Conservation (phyloP, 2,113 vertebrate species). For the Platanista minor region DNA sequence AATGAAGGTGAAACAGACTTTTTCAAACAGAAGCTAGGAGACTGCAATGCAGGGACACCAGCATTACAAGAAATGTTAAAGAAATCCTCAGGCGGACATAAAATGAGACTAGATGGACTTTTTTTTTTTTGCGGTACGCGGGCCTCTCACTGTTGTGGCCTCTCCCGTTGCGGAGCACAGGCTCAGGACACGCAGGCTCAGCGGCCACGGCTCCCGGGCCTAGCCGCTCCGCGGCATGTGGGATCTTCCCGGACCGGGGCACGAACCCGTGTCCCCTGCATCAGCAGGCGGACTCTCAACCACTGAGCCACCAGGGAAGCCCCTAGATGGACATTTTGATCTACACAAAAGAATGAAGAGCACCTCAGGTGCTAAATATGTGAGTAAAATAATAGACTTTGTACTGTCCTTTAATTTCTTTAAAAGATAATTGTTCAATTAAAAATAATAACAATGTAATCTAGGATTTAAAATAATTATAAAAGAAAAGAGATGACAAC, state of each 20-base stretch:
- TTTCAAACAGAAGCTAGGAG: neutral
- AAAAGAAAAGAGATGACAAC: accelerated
- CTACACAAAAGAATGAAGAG: neutral
- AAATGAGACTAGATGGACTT: neutral
- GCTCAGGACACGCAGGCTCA: no score
- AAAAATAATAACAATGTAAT: neutral
- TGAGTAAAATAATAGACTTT: neutral
- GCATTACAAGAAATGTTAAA: neutral
- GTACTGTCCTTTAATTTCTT: neutral
- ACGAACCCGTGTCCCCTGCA: no score
- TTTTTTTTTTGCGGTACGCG: no score
- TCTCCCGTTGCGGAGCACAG: no score
- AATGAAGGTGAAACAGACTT: neutral
- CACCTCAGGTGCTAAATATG: accelerated
- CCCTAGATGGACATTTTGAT: no score
- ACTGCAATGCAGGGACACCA: accelerated
- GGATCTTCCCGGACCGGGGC: no score
- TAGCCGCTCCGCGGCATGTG: no score
- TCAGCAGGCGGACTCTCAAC: no score
- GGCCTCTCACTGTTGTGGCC: no score
- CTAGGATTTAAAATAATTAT: neutral
- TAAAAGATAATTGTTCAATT: neutral
- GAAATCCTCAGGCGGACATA: accelerated
- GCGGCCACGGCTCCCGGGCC: no score
- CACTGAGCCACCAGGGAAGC: no score